Conservation (phyloP, 2,113 vertebrate species). For the Ictalurus furcatus region DNA sequence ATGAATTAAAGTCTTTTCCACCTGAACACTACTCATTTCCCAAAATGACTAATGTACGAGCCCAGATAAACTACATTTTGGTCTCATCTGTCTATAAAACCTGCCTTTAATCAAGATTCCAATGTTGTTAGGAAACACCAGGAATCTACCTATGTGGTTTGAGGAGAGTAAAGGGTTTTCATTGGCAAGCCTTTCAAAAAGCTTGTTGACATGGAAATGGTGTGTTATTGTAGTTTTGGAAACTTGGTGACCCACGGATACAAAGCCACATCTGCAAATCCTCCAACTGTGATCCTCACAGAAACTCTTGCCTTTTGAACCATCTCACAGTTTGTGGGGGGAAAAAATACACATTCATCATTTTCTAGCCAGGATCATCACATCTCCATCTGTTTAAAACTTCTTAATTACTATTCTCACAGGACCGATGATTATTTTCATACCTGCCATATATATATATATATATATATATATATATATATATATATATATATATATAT, state of each 20-base stretch:
- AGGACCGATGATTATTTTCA: neutral
- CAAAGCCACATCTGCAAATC: slow-evolving; percentile 34
- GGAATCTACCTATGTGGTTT: slow-evolving; percentile 34
- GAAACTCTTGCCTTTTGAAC: slow-evolving; percentile 27
- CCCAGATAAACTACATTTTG: neutral
- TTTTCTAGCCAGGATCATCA: neutral
- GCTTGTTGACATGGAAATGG: slow-evolving; percentile 26
- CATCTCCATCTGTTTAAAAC: neutral
- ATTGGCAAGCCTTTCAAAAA: slow-evolving; percentile 1
- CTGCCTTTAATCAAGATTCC: slow-evolving; percentile 25
- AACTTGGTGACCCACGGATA: slow-evolving; percentile 29
- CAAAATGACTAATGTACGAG: neutral
- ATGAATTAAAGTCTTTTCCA: neutral
- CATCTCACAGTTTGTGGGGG: slow-evolving; percentile 22
- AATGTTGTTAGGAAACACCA: slow-evolving; percentile 15
- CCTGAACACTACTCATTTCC: neutral
- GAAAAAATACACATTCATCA: neutral
- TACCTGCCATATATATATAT: neutral
- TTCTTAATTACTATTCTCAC: neutral
- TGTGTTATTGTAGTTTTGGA: slow-evolving; percentile 36
- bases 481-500: too few species aligned
- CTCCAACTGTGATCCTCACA: slow-evolving; percentile 31
- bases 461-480: too few species aligned
- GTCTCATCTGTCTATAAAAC: slow-evolving; percentile 2
- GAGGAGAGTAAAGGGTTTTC: slow-evolving; percentile 17